A percentile compares a stretch with the other conserved stretches of the same genome.
Conservation (phyloP, 2,113 vertebrate species). For the Bostrychus sinensis region DNA sequence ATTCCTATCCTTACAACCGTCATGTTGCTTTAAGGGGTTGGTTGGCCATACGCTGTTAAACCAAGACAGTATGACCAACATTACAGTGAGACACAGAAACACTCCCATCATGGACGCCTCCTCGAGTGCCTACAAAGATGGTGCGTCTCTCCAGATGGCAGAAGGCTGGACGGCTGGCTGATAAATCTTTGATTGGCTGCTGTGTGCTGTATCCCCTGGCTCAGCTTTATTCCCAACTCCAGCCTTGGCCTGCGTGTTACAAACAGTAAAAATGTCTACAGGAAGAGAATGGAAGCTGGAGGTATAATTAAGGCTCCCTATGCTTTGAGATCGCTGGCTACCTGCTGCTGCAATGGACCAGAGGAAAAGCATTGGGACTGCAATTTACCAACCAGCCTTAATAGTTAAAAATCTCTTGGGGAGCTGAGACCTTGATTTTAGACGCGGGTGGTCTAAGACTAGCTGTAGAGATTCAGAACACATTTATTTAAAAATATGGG, state of each 20-base stretch:
- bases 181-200: constrained; percentile 77
- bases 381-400: constrained; percentile 32
- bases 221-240: constrained; percentile 42
- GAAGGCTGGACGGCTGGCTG: constrained; percentile 61
- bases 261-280: constrained; percentile 37
- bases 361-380: constrained; percentile 18
- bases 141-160: constrained; percentile 66
- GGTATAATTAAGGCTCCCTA: constrained; percentile 52
- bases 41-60: constrained; percentile 21
- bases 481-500: constrained; percentile 21
- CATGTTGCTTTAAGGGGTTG: constrained; percentile 53
- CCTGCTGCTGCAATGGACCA: constrained; percentile 37
- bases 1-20: too few species aligned
- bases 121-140: constrained; percentile 46
- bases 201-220: constrained; percentile 60
- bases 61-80: constrained; percentile 34
- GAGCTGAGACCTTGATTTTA: constrained; percentile 38
- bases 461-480: constrained; percentile 1
- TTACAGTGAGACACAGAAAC: constrained; percentile 27
- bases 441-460: constrained; percentile 12
- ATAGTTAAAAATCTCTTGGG: constrained; percentile 1
- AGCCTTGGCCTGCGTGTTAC: constrained; percentile 40
- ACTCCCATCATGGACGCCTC: constrained; percentile 45
- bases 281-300: constrained; percentile 30
- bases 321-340: constrained; percentile 38